These are phyloP conservation scores for Odontesthes bonariensis DNA, from an alignment of 2,113 vertebrate species.

Conservation along the genomic window DNA sequence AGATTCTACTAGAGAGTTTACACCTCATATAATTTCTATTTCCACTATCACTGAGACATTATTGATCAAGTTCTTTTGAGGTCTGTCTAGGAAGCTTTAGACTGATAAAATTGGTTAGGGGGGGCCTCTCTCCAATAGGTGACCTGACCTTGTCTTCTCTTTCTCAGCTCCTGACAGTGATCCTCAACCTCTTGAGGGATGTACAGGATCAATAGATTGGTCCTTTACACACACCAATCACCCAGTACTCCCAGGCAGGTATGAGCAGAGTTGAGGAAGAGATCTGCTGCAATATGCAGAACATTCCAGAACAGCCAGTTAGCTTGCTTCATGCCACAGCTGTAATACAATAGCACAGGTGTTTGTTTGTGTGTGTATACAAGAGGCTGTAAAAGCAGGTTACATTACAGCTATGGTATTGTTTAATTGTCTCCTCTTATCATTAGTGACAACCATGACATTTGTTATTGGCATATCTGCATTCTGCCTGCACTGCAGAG, in stretches of 20 bases:
- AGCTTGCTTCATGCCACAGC: conserved; percentile 41
- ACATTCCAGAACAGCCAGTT: conserved; percentile 57
- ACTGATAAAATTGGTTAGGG: conserved; percentile 70
- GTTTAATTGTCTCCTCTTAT: conserved; percentile 79
- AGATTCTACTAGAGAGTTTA: conserved; percentile 8
- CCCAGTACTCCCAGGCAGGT: conserved; percentile 40
- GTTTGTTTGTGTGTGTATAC: conserved; percentile 44
- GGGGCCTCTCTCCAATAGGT: conserved; percentile 60
- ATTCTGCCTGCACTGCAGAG: conserved; percentile 81
- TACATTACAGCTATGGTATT: conserved; percentile 71
- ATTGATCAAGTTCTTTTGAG: conserved; percentile 62
- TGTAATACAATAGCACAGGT: conserved; percentile 34
- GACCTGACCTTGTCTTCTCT: conserved; percentile 79
- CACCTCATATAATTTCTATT: conserved; percentile 13
- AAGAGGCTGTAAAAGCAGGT: conserved; percentile 38
- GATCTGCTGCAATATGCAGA: conserved; percentile 45
- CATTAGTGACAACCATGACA: conserved; percentile 78
- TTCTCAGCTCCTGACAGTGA: conserved; percentile 72
- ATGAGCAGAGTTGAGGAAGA: conserved; percentile 13
- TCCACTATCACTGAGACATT: conserved; percentile 29
- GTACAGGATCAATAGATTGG: conserved; percentile 65
- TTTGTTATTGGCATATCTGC: conserved; percentile 80
- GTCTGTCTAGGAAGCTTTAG: conserved; percentile 58
- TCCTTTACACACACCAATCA: conserved; percentile 67
- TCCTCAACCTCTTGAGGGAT: conserved; percentile 60